phyloP scores from a whole-genome alignment of 1,140 invertebrate species.

The Nilaparvata lugens region DNA sequence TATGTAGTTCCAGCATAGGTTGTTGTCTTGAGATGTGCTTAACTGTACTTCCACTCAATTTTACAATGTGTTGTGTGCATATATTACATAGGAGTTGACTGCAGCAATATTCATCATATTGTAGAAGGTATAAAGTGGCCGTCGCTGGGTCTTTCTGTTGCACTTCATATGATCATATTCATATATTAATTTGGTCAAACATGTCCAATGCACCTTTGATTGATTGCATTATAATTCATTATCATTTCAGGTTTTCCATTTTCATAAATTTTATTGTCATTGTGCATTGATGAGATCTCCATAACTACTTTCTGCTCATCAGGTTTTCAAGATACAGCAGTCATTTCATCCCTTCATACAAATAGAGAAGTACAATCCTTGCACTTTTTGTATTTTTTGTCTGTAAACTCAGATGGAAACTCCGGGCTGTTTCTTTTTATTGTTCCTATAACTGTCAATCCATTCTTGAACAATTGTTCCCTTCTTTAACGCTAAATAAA shows the following conservation, averaged over 20 bases:
- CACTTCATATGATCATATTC: constrained; percentile 14
- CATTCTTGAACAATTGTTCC: constrained; percentile 18
- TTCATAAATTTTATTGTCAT: constrained; percentile 9
- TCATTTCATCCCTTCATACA: constrained; percentile 19
- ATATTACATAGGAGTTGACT: constrained; percentile 7
- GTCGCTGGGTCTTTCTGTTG: constrained; percentile 9
- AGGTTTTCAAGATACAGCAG: constrained; percentile 19
- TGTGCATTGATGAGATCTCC: constrained; percentile 19
- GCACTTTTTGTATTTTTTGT: constrained; percentile 11
- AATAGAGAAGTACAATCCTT: constrained; percentile 3
- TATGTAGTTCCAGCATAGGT: no score
- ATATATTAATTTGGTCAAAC: constrained; percentile 34
- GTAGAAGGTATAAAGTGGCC: constrained; percentile 13
- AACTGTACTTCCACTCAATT: no score
- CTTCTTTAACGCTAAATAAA: constrained; percentile 24
- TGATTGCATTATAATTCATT: constrained; percentile 28
- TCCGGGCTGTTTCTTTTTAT: constrained; percentile 28
- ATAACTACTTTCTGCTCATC: constrained; percentile 19
- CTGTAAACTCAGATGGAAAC: constrained; percentile 15
- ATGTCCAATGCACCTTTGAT: constrained; percentile 34
- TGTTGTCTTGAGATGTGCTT: no score
- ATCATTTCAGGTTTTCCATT: constrained; percentile 31
- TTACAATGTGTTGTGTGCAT: background rate
- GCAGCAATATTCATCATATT: constrained; percentile 12
- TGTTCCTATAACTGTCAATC: constrained; percentile 2